phyloP scores from a whole-genome alignment of 2,113 vertebrate species.

The Drymodes brunneopygia region DNA sequence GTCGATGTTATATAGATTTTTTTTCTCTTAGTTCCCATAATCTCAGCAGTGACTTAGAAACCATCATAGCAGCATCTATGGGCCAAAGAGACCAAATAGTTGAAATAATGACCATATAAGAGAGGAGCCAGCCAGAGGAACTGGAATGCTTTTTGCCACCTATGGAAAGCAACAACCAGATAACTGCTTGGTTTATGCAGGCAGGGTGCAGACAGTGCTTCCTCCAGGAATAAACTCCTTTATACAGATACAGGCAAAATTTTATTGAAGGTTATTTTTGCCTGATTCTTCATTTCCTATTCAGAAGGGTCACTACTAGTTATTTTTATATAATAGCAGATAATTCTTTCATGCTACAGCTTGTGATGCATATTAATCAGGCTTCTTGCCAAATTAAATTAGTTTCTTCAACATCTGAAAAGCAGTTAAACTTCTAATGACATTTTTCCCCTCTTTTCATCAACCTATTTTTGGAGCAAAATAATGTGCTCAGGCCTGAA shows the following conservation, averaged over 20 bases:
- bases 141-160: background rate
- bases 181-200: background rate
- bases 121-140: background rate
- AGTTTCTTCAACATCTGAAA: slow-evolving; percentile 26
- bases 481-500: slow-evolving; percentile 43
- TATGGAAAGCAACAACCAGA: background rate
- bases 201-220: background rate
- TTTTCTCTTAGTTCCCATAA: background rate
- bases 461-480: slow-evolving; percentile 55
- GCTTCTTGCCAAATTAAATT: slow-evolving; percentile 43
- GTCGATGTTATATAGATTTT: background rate
- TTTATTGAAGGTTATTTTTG: background rate
- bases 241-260: background rate
- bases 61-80: background rate
- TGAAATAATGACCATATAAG: background rate
- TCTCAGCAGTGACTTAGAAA: background rate
- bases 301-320: background rate
- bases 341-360: slow-evolving; percentile 30
- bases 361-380: slow-evolving; percentile 22
- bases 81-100: background rate
- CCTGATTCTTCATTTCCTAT: background rate
- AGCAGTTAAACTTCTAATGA: slow-evolving; percentile 53
- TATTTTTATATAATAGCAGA: slow-evolving; percentile 1
- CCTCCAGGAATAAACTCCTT: background rate
- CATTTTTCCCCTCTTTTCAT: background rate